phyloP scores from a whole-genome alignment of 35 echinoderm and acorn worm species.

The Apostichopus japonicus region DNA sequence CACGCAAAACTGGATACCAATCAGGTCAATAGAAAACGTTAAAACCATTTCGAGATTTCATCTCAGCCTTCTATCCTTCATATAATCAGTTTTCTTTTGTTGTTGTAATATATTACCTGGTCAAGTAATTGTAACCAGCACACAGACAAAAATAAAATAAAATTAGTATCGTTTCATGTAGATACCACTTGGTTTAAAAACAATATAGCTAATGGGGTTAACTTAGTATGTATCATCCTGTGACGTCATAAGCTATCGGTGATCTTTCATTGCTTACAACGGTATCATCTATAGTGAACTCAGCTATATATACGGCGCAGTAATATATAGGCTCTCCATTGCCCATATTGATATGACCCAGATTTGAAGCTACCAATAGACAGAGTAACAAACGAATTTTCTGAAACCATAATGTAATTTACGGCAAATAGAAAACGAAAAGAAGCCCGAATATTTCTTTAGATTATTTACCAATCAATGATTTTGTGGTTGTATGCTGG shows the following conservation, averaged over 20 bases:
- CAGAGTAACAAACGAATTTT: conserved; percentile 1
- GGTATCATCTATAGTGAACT: too few relatives aligned
- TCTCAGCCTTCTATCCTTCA: too few relatives aligned
- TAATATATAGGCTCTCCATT: not conserved
- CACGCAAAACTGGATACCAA: too few relatives aligned
- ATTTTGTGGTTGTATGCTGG: not conserved
- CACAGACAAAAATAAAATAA: too few relatives aligned
- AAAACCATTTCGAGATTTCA: too few relatives aligned
- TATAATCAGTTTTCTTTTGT: too few relatives aligned
- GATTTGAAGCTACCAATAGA: not conserved
- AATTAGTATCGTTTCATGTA: too few relatives aligned
- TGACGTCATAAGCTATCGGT: not conserved
- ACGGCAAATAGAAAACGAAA: not conserved
- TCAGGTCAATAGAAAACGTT: too few relatives aligned
- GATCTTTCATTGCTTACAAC: not conserved
- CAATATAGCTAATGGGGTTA: not conserved
- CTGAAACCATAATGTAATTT: not conserved
- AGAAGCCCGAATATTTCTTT: not conserved
- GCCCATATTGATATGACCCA: not conserved
- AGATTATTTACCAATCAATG: not conserved
- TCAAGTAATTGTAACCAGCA: too few relatives aligned
- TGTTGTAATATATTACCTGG: too few relatives aligned
- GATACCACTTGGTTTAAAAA: not conserved
- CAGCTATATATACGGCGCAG: not conserved
- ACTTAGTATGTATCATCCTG: not conserved